Conservation (phyloP, 2,797 vertebrate species). For the Enteromius paludinosus region DNA sequence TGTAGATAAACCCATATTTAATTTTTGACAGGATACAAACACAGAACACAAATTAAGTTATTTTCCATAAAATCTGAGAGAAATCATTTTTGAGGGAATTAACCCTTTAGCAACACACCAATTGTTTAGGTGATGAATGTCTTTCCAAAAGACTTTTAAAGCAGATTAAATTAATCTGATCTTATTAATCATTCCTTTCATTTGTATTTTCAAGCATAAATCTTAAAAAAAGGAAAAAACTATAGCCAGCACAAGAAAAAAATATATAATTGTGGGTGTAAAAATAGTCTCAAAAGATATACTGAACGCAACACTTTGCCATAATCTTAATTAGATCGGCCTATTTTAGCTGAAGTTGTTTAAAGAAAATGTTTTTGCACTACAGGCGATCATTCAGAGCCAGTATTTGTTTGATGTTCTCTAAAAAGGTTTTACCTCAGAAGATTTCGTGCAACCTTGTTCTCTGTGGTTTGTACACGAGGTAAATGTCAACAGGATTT, state of each 20-base stretch:
- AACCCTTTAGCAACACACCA: not conserved
- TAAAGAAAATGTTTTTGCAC: not conserved
- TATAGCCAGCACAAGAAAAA: not conserved
- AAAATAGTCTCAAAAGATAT: too few species aligned
- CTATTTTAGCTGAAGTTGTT: not conserved
- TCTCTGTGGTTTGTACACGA: slow-evolving; percentile 3
- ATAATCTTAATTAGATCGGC: not conserved
- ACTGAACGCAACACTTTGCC: not conserved
- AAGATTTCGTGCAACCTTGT: not conserved
- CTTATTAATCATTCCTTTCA: not conserved
- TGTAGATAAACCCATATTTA: not conserved
- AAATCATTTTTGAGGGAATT: not conserved
- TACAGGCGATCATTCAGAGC: not conserved
- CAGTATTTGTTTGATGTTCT: not conserved
- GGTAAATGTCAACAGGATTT: slow-evolving; percentile 45
- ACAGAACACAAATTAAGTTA: not conserved
- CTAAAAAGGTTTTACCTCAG: not conserved
- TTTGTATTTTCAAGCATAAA: not conserved
- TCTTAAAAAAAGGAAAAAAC: not conserved
- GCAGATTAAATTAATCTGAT: not conserved
- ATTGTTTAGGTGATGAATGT: not conserved
- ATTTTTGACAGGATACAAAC: not conserved
- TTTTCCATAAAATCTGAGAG: not conserved
- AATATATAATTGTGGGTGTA: not conserved
- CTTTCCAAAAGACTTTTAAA: not conserved